Base-by-base conservation (phyloP, 1,140 invertebrate species). In the Theocolax elegans region DNA sequence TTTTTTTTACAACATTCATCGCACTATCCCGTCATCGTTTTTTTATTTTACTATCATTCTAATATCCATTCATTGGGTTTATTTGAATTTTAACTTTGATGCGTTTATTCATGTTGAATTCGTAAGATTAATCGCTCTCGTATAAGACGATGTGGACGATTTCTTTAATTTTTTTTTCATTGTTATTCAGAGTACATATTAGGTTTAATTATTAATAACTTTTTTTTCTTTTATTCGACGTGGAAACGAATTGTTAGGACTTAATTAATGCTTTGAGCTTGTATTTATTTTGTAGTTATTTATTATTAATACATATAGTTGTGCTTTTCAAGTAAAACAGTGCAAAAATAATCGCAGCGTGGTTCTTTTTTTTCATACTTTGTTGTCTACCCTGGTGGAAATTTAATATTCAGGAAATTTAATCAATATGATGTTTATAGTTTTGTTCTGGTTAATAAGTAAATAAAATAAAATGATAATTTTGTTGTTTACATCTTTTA, bases 81-180 rank as follows among this genome's bases (percentile, higher is more conserved):
- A 44, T 46, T 63, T 56, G 51, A 71, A 64, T 65, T 65, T 64
- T 65, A 58, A 49, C 23, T 65, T 70, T 56, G 29, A 71, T 71
- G 53, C 53, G 51, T 65, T 58, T 13, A 0, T 58, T 65, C 40
- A 71, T 58, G 42, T 70, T 13, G 17, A 53, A 54, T n/a, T 27
- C 59, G 48, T 15, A 42, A 63, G 48, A 62, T 21, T 21, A 4
- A 23, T 4, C 13, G 23, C n/a, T n/a, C n/a, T n/a, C n/a, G n/a
- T n/a, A n/a, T n/a, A n/a, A n/a, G n/a, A n/a, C n/a, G n/a, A n/a
- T n/a, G n/a, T n/a, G n/a, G n/a, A n/a, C n/a, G n/a, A n/a, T n/a
- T n/a, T n/a, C n/a, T n/a, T n/a, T n/a, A n/a, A n/a, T n/a, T n/a
- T n/a, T n/a, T n/a, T n/a, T n/a, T n/a, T n/a, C n/a, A n/a, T n/a